phyloP scores from a whole-genome alignment of 2,797 vertebrate species.

The Mergus octosetaceus region DNA sequence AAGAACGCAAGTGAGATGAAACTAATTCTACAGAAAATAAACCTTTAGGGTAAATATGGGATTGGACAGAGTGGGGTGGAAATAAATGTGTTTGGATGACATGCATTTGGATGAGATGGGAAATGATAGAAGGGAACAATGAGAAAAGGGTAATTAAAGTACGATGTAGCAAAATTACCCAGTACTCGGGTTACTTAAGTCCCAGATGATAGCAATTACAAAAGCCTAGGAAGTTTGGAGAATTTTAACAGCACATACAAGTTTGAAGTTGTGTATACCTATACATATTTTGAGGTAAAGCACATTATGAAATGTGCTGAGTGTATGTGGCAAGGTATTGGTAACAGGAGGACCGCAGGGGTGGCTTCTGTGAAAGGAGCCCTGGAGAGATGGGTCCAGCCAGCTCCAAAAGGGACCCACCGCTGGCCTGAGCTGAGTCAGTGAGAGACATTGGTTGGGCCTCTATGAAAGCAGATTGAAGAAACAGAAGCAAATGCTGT shows the following conservation, averaged over 20 bases:
- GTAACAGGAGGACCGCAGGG: too few relatives aligned
- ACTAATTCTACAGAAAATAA: background rate
- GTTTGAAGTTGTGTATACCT: background rate
- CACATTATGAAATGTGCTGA: background rate
- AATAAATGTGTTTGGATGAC: background rate
- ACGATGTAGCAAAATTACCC: background rate
- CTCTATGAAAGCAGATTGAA: background rate
- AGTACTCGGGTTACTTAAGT: background rate
- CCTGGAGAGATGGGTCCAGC: too few relatives aligned
- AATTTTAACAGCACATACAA: background rate
- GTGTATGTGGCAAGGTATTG: background rate
- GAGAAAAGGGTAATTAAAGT: background rate
- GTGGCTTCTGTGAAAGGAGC: too few relatives aligned
- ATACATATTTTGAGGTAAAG: background rate
- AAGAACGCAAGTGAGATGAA: background rate
- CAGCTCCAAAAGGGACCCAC: too few relatives aligned
- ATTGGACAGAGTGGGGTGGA: background rate
- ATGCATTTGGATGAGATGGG: background rate
- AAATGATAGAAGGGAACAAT: background rate
- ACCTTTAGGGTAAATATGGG: background rate
- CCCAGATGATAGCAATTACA: background rate
- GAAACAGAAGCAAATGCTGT: background rate
- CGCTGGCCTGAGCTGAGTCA: background rate
- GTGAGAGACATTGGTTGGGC: too few relatives aligned
- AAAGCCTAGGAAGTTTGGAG: background rate